Percentiles rank a stretch among this genome's conserved stretches.
These are phyloP conservation scores for Hemichromis elongatus DNA, from an alignment of 2,113 vertebrate species.

Conservation along the genomic window DNA sequence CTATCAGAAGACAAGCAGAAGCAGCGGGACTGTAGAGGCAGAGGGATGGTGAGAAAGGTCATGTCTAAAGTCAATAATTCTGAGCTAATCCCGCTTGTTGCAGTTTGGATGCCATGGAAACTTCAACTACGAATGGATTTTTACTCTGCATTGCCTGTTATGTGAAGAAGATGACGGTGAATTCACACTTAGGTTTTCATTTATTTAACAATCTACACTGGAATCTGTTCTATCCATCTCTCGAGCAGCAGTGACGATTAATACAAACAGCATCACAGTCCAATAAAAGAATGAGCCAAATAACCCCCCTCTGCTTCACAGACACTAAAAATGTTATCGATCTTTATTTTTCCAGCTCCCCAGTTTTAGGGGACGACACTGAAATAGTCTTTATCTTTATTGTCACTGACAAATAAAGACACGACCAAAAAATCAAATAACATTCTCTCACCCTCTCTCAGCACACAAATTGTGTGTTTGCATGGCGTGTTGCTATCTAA, in stretches of 20 bases:
- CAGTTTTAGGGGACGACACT: neutral
- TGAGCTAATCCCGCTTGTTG: neutral
- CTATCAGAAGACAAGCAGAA: neutral
- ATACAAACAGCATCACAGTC: neutral
- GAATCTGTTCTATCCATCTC: neutral
- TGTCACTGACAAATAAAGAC: neutral
- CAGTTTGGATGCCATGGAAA: neutral
- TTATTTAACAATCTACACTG: neutral
- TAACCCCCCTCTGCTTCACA: neutral
- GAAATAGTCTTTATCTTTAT: neutral
- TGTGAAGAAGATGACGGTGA: neutral
- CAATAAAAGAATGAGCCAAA: neutral
- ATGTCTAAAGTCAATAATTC: neutral
- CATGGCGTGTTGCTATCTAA: too few relatives aligned
- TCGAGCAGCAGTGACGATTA: neutral
- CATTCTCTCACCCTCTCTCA: neutral
- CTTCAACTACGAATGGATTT: neutral
- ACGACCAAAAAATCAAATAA: rapidly evolving
- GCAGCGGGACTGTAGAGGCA: neutral
- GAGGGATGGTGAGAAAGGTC: neutral
- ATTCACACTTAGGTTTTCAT: neutral
- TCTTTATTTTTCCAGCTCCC: neutral
- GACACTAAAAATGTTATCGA: neutral
- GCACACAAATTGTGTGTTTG: neutral
- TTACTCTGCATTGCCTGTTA: neutral